Conservation (phyloP, 2,888 invertebrate species). For the Orchesellides sinensis region DNA sequence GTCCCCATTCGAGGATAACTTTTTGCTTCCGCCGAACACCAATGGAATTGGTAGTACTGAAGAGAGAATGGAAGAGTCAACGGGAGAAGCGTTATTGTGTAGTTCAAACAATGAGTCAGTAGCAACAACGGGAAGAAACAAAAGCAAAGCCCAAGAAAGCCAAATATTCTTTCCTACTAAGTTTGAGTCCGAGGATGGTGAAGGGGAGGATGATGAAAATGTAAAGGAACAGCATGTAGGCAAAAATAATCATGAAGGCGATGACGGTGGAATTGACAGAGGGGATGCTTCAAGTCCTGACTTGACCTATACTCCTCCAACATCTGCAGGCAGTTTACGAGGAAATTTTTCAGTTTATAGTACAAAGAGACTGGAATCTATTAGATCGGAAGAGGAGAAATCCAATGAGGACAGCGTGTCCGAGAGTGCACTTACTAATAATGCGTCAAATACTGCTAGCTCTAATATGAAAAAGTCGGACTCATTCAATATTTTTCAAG, state of each 20-base stretch:
- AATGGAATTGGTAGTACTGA: slow-evolving; percentile 15
- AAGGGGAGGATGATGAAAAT: slow-evolving; percentile 27
- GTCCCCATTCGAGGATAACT: slow-evolving; percentile 73
- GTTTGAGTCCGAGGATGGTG: slow-evolving; percentile 68
- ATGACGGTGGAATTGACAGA: slow-evolving; percentile 12
- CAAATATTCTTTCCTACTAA: slow-evolving; percentile 73
- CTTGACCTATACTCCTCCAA: slow-evolving; percentile 49
- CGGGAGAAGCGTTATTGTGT: background rate
- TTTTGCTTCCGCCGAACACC: slow-evolving; percentile 55
- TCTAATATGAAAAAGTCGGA: slow-evolving; percentile 89
- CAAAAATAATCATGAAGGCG: slow-evolving; percentile 10
- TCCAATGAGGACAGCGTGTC: slow-evolving; percentile 69
- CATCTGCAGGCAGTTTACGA: slow-evolving; percentile 56
- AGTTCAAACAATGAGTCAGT: slow-evolving; percentile 15
- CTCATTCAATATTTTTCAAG: slow-evolving; percentile 92
- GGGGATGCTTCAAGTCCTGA: slow-evolving; percentile 49
- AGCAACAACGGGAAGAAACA: slow-evolving; percentile 6
- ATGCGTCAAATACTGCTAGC: no score
- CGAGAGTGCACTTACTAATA: slow-evolving; percentile 77
- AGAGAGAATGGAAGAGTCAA: slow-evolving; percentile 13
- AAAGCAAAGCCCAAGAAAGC: slow-evolving; percentile 22
- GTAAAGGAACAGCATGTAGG: slow-evolving; percentile 21
- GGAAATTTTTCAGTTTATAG: slow-evolving; percentile 62
- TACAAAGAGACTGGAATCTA: slow-evolving; percentile 71
- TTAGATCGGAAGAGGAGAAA: slow-evolving; percentile 74